phyloP scores from a whole-genome alignment of 2,113 vertebrate genomes.

The Proterorhinus semilunaris region DNA sequence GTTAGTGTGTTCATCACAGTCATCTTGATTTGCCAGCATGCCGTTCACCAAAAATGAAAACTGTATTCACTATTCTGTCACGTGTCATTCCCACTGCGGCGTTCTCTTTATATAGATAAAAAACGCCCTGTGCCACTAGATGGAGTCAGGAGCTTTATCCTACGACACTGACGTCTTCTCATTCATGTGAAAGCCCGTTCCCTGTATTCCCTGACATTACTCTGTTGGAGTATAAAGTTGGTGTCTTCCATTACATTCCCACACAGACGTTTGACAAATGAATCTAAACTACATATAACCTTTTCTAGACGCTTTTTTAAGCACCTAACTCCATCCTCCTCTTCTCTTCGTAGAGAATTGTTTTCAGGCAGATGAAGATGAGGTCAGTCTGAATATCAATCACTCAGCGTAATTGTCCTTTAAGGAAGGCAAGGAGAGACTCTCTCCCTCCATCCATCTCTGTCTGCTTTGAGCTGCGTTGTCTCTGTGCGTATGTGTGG shows the following conservation, averaged over 20 bases:
- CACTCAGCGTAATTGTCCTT: slow-evolving; percentile 73
- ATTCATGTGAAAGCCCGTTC: neutral
- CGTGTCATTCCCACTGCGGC: neutral
- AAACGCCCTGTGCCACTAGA: neutral
- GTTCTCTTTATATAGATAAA: too few species aligned
- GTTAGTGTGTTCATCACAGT: too few species aligned
- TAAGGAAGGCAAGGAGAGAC: slow-evolving; percentile 69
- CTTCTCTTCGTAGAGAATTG: slow-evolving; percentile 12
- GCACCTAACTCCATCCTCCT: slow-evolving; percentile 21
- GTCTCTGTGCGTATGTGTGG: slow-evolving; percentile 14
- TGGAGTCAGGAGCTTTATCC: neutral
- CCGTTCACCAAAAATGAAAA: too few species aligned
- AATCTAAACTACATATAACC: slow-evolving; percentile 3
- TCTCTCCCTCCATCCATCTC: slow-evolving; percentile 62
- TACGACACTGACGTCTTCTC: neutral
- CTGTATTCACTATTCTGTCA: too few species aligned
- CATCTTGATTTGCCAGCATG: too few species aligned
- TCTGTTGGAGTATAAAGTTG: neutral
- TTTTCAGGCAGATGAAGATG: slow-evolving; percentile 57
- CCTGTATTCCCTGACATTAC: neutral
- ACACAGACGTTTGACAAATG: slow-evolving; percentile 2
- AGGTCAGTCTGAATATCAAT: slow-evolving; percentile 72
- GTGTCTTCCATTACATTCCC: slow-evolving; percentile 8
- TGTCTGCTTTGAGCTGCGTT: slow-evolving; percentile 50
- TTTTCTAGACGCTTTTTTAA: slow-evolving; percentile 21